Percentiles rank a stretch among this genome's conserved stretches.
phyloP scores from a whole-genome alignment of 2,797 vertebrate species.

The Pangasius larnaudii region DNA sequence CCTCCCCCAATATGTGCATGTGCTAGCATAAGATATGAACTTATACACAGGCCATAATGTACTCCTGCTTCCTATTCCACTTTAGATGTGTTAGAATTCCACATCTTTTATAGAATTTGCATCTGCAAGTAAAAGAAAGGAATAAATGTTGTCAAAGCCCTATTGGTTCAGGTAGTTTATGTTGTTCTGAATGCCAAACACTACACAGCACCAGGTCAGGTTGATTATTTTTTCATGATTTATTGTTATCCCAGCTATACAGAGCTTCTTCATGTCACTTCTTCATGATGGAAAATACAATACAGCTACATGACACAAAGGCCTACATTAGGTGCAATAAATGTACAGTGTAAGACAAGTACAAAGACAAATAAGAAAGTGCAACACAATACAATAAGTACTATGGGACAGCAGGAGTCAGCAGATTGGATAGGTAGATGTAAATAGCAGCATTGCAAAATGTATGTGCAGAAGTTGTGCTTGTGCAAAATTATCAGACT shows the following conservation, averaged over 20 bases:
- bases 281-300: background rate
- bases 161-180: background rate
- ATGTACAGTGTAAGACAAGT: background rate
- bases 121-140: background rate
- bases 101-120: background rate
- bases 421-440: background rate
- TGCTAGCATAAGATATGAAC: background rate
- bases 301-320: background rate
- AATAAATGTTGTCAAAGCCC: background rate
- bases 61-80: background rate
- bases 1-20: background rate
- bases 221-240: background rate
- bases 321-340: background rate
- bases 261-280: background rate
- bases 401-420: background rate
- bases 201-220: background rate
- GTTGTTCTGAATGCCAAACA: background rate
- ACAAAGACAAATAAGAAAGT: background rate
- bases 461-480: background rate
- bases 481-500: conserved; percentile 5
- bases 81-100: background rate
- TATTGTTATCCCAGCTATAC: background rate
- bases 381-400: background rate
- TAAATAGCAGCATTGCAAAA: background rate
- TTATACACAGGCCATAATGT: background rate